Evolutionary conservation across 2,113 vertebrate genomes (phyloP), one percentile per base, ranked within the genome.

Genomic region (Geothlypis trichas): DNA sequence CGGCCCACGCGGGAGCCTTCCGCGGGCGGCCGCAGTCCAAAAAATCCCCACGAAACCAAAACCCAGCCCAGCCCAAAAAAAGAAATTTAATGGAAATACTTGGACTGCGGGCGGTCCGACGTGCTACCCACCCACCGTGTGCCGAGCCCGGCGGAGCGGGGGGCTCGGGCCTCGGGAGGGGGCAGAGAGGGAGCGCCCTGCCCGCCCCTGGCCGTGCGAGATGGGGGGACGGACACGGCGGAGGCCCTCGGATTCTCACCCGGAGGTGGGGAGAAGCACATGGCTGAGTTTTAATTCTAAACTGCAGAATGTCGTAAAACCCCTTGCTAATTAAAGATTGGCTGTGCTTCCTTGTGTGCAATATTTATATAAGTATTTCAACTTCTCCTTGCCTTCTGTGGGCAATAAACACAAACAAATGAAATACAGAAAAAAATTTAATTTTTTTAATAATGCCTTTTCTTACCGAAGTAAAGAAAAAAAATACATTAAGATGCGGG

Each of bases 271-370:
- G 59, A 88, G 91, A 46, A 92, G 91, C 96, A 96, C 96, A 96
- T 95, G 93, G 87, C 13, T 82, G 95, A 86, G 93, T 74, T 88
- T 88, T 93, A 94, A 95, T 94, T 91, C 79, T 66, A 71, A 94
- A 91, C 61, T 91, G 93, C 87, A 94, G 80, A 65, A 89, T 89
- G 91, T 84, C 54, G 83, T 90, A 90, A 84, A 85, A 96, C 88
- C 63, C 68, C 75, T 72, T 37, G n/a, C 72, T 74, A 86, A 82
- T 95, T 84, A 73, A 51, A 78, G 55, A 42, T 33, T 47, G 59
- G 69, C 44, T 79, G 59, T 74, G 68, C 75, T 94, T 42, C 66
- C 88, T 52, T 22, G 35, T 18, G 33, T 44, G 62, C 61, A 62
- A 52, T 84, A 77, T 86, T 91, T 58, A 18, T 81, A 59, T 68